Evolutionary conservation across 2,888 invertebrate genomes (phyloP).

Genomic region (Caenorhabditis auriculariae): DNA sequence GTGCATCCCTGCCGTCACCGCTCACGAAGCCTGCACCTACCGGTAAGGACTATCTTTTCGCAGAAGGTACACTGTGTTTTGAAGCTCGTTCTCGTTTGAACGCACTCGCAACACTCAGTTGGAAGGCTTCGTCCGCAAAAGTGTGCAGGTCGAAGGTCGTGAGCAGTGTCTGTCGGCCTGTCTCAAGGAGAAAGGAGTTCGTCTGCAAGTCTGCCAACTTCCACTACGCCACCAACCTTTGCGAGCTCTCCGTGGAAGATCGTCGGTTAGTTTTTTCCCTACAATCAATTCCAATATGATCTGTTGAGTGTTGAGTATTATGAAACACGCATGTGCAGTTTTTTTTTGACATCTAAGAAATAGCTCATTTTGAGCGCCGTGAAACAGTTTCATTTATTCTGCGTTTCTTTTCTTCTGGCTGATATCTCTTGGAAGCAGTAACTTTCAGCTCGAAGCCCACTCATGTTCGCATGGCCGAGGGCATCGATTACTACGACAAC

Average conservation of each 20-base stretch:
- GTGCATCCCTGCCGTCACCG: slow-evolving; percentile 63
- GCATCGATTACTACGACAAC: slow-evolving; percentile 69
- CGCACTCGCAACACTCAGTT: slow-evolving; percentile 67
- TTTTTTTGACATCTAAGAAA: no score
- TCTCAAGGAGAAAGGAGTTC: slow-evolving; percentile 66
- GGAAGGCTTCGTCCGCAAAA: slow-evolving; percentile 66
- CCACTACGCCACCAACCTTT: slow-evolving; percentile 65
- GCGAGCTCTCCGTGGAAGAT: slow-evolving; percentile 68
- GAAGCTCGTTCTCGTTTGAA: slow-evolving; percentile 66
- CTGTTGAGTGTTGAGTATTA: no score
- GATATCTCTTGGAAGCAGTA: no score
- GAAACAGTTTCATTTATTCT: no score
- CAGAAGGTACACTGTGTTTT: neutral
- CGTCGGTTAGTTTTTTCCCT: slow-evolving; percentile 55
- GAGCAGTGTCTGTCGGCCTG: slow-evolving; percentile 68
- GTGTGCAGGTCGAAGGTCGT: slow-evolving; percentile 65
- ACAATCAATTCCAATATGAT: no score
- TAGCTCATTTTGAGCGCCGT: no score
- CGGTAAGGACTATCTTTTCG: slow-evolving; percentile 8
- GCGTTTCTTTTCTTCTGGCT: no score
- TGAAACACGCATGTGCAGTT: no score
- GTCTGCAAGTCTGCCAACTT: slow-evolving; percentile 69
- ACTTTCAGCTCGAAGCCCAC: slow-evolving; percentile 66
- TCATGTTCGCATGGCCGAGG: slow-evolving; percentile 65
- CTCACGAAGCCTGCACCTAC: slow-evolving; percentile 64